Evolutionary conservation across 2,888 invertebrate species (phyloP).

Genomic region (Cephus pulcher): DNA sequence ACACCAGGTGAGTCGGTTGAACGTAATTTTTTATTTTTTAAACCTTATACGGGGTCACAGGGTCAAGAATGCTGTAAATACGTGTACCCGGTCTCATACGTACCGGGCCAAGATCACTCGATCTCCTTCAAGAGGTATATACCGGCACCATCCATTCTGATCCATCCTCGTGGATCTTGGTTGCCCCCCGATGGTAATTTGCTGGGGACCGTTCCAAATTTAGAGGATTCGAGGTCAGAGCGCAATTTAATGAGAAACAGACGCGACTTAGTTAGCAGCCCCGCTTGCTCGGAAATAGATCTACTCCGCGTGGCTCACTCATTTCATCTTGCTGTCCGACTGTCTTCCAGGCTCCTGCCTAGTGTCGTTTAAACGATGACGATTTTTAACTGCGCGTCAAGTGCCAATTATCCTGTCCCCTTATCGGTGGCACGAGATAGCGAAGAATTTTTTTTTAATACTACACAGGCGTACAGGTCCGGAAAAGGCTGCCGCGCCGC

Average conservation of each 20-base stretch:
- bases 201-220: constrained; percentile 60
- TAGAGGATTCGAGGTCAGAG: constrained; percentile 64
- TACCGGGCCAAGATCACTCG: background rate
- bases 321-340: constrained; percentile 15
- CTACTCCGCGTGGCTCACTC: constrained; percentile 39
- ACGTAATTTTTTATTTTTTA: constrained; percentile 14
- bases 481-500: too few relatives aligned
- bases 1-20: constrained; percentile 82
- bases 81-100: background rate
- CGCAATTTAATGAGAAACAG: constrained; percentile 66
- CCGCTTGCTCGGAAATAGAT: constrained; percentile 59
- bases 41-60: background rate
- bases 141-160: background rate
- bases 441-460: background rate
- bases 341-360: constrained; percentile 8
- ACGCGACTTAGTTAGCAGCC: constrained; percentile 59
- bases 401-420: constrained; percentile 31
- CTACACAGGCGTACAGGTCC: too few relatives aligned
- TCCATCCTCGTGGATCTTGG: background rate
- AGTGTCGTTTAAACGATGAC: constrained; percentile 1
- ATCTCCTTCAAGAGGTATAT: background rate
- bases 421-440: background rate
- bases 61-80: background rate
- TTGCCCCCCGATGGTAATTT: constrained; percentile 46
- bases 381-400: constrained; percentile 14